Conservation (phyloP, 2,797 vertebrate species). For the Pagetopsis macropterus region DNA sequence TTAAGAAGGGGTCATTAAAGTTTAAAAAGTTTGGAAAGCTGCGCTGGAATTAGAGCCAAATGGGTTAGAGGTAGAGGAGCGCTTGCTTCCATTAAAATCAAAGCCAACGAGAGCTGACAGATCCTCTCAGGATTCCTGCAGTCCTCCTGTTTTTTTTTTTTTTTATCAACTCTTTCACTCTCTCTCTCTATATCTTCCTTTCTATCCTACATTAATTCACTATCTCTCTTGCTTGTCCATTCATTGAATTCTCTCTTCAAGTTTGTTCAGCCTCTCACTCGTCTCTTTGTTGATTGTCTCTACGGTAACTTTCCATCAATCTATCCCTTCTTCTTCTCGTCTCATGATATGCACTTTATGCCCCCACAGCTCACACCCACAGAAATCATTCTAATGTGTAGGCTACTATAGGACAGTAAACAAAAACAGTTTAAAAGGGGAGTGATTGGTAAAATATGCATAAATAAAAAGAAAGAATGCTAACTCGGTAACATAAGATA, state of each 20-base stretch:
- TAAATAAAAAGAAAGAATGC: no score
- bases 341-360: constrained; percentile 7
- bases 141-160: constrained; percentile 40
- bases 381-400: no score
- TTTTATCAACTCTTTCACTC: constrained; percentile 35
- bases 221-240: constrained; percentile 11
- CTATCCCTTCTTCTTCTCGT: neutral
- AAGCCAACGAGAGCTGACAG: constrained; percentile 80
- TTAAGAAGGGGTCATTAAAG: constrained; percentile 83
- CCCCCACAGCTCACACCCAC: neutral
- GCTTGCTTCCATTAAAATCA: constrained; percentile 83
- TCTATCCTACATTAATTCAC: constrained; percentile 39
- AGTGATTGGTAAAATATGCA: no score
- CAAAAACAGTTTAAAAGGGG: no score
- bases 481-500: no score
- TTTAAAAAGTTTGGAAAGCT: constrained; percentile 81
- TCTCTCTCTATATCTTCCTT: constrained; percentile 21
- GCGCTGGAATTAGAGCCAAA: constrained; percentile 81
- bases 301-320: constrained; percentile 18
- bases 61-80: constrained; percentile 76
- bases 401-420: no score
- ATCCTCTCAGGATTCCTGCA: constrained; percentile 68
- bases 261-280: constrained; percentile 1
- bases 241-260: constrained; percentile 1
- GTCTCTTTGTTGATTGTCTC: constrained; percentile 33